Percentiles rank a stretch among this genome's conserved stretches.
These are phyloP conservation scores for Drosophila kuntzei DNA, from an alignment of 2,888 invertebrate species.

Conservation along the genomic window DNA sequence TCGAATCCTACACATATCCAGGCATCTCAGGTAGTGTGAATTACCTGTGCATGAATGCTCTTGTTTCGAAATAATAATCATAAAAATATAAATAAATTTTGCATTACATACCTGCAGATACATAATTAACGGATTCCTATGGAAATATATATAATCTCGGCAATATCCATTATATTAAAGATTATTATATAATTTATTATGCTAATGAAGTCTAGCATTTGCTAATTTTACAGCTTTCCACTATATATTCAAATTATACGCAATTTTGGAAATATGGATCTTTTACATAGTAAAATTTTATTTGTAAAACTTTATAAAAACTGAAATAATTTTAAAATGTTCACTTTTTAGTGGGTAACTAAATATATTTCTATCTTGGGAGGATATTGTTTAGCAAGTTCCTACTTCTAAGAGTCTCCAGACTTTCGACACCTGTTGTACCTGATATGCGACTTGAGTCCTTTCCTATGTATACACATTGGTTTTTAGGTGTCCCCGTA, in stretches of 20 bases:
- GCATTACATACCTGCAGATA: neutral
- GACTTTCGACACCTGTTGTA: conserved; percentile 62
- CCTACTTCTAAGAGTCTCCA: no score
- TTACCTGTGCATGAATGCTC: neutral
- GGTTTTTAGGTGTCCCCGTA: conserved; percentile 1
- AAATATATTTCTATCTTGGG: neutral
- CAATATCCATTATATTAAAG: neutral
- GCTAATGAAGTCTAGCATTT: no score
- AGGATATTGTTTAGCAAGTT: no score
- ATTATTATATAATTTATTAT: neutral
- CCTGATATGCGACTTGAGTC: neutral
- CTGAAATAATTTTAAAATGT: neutral
- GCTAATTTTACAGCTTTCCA: no score
- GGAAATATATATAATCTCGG: neutral
- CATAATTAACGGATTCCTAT: neutral
- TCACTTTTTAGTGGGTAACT: neutral
- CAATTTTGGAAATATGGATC: no score
- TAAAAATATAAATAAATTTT: neutral
- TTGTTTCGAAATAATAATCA: neutral
- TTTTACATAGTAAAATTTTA: no score
- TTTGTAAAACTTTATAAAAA: no score
- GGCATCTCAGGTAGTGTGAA: conserved; percentile 31
- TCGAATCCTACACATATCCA: neutral
- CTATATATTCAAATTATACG: no score
- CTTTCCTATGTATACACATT: neutral